Conservation (phyloP, 2,113 vertebrate species). For the Origma solitaria region DNA sequence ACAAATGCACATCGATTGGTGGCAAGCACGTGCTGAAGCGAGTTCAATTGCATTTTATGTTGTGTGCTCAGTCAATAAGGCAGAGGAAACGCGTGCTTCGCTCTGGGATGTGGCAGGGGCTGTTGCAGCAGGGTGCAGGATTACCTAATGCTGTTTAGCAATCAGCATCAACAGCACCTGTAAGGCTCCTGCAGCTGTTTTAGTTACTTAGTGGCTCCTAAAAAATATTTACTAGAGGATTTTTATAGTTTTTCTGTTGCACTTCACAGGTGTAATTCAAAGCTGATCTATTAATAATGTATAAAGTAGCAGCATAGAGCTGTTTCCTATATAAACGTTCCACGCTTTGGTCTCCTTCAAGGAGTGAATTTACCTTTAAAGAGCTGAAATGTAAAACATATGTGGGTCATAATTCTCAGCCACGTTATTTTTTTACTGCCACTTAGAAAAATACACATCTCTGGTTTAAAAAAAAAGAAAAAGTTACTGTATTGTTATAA, state of each 20-base stretch:
- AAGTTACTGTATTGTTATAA: background rate
- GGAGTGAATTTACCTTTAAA: slow-evolving; percentile 1
- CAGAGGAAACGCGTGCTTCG: background rate
- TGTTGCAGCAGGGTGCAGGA: background rate
- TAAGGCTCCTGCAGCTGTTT: background rate
- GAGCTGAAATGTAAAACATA: background rate
- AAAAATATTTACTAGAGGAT: background rate
- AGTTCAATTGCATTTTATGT: background rate
- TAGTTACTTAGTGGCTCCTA: background rate
- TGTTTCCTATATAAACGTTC: background rate
- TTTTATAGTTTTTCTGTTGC: slow-evolving; percentile 1
- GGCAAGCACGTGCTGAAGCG: background rate
- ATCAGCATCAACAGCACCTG: background rate
- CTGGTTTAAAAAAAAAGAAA: background rate
- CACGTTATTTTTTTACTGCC: background rate
- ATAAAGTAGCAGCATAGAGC: background rate
- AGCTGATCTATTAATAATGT: slow-evolving; percentile 1
- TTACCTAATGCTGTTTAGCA: background rate
- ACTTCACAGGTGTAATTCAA: slow-evolving; percentile 1
- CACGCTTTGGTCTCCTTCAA: background rate
- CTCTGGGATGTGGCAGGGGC: background rate
- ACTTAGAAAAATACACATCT: background rate
- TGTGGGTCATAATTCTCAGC: background rate
- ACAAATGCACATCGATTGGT: background rate
- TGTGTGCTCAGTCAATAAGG: background rate